These are phyloP conservation scores for Dendrocincla fuliginosa DNA, from an alignment of 2,797 vertebrate genomes.

Conservation along the genomic window DNA sequence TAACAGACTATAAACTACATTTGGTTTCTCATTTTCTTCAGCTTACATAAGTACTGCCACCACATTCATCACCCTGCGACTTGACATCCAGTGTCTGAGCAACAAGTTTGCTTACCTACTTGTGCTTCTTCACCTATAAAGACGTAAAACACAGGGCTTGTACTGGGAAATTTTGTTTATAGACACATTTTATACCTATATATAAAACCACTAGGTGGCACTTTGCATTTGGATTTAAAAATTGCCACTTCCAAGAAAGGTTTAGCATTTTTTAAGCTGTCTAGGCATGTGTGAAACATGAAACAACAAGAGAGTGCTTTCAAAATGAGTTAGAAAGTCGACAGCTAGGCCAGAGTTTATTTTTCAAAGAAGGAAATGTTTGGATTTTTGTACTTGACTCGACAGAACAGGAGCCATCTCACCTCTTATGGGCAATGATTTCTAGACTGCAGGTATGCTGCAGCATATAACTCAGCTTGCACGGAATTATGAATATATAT, in stretches of 20 bases:
- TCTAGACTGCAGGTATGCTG: not conserved
- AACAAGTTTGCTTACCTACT: not conserved
- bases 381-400: constrained; percentile 7
- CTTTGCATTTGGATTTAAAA: not conserved
- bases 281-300: not conserved
- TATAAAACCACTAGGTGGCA: not conserved
- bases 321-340: not conserved
- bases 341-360: not conserved
- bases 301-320: not conserved
- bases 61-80: not conserved
- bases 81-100: not conserved
- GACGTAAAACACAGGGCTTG: rapidly evolving
- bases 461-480: not conserved
- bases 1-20: not conserved
- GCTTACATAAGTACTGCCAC: not conserved
- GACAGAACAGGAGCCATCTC: not conserved
- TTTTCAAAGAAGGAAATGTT: not conserved
- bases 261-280: not conserved
- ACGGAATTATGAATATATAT: not conserved
- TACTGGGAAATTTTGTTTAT: not conserved
- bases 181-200: not conserved
- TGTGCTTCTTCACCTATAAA: not conserved
- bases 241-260: not conserved
- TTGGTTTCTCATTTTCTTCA: not conserved
- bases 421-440: not conserved